Evolutionary conservation across 2,113 vertebrate species (phyloP), one percentile per base, ranked within the genome.

Genomic region (Bujurquina vittata): DNA sequence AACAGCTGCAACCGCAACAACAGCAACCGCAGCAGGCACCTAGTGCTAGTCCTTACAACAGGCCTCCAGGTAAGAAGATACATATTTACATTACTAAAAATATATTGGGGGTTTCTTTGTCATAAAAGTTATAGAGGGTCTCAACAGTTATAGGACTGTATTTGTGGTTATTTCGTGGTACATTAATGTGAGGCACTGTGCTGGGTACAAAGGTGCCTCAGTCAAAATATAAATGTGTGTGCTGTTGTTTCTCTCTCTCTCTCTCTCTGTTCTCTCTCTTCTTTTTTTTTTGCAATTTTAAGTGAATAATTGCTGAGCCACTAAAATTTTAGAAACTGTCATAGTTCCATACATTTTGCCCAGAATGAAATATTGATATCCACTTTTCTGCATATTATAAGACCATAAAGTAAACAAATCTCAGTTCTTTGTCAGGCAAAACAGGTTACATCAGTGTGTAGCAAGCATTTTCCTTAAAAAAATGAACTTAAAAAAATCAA

Each of bases 1-100:
- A 79, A 1, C 92, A 88, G 2, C 89, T 94, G 1, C 88, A 84
- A 92, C 97, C 97, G 10, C 97, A 97, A 23, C 96, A 91, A 1
- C 87, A 87, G 10, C 82, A 85, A 1, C 87, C 82, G 3, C 88
- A 73, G 15, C 97, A 84, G 1, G 85, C 86, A 56, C 60, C 94
- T 10, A 87, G 95, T 89, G 88, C 93, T 79, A 92, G 96, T 91
- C 90, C 95, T 91, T 99, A 96, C 94, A 98, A 88, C 92, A 96
- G 97, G 79, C 94, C 96, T 85, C 91, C 96, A 94, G 97, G 98
- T 99, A 95, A 15, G 74, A 23, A 15, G 49, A 78, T 35, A 1
- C 12, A 31, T 1, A 37, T 15, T 37, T 33, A 22, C 37, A 23
- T 17, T 20, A 0, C 15, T 54, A 31, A 35, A 69, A 52, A 31